phyloP scores from a whole-genome alignment of 2,888 invertebrate genomes.

The Trachelus stipa region DNA sequence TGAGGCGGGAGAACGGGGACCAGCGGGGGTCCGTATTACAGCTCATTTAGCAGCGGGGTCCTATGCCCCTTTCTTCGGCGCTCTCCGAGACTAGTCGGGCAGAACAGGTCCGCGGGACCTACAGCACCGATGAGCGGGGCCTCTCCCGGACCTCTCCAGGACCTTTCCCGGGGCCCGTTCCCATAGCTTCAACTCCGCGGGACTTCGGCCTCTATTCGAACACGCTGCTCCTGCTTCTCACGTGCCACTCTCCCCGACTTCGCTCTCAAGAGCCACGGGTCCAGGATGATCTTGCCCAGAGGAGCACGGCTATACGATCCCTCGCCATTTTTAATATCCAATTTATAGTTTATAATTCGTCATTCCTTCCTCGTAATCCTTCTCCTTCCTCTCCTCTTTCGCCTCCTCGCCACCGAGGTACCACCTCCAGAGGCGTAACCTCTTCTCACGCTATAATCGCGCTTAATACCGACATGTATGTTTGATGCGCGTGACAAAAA shows the following conservation, averaged over 20 bases:
- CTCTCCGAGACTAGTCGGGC: conserved; percentile 40
- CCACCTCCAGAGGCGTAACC: conserved; percentile 1
- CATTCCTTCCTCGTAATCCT: conserved; percentile 8
- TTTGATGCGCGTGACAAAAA: conserved; percentile 43
- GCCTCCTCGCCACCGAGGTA: background rate
- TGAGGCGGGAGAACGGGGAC: conserved; percentile 41
- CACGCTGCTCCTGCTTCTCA: background rate
- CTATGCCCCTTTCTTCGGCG: conserved; percentile 56
- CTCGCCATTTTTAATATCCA: background rate
- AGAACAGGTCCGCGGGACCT: conserved; percentile 43
- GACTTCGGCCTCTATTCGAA: conserved; percentile 6
- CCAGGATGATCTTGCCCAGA: background rate
- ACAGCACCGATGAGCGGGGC: conserved; percentile 19
- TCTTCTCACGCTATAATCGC: conserved; percentile 38
- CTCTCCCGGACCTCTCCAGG: conserved; percentile 4
- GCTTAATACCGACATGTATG: conserved; percentile 25
- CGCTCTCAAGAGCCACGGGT: background rate
- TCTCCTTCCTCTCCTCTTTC: background rate
- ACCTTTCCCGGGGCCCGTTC: conserved; percentile 8
- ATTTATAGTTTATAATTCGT: conserved; percentile 9
- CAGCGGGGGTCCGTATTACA: conserved; percentile 66
- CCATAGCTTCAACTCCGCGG: background rate
- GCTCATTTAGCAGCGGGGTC: conserved; percentile 66
- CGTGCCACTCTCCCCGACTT: conserved; percentile 1
- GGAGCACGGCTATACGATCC: background rate